Percentiles rank a stretch among this genome's conserved stretches.
These are phyloP conservation scores for Sterrhoptilus dennistouni DNA, from an alignment of 2,113 vertebrate species.

Conservation along the genomic window DNA sequence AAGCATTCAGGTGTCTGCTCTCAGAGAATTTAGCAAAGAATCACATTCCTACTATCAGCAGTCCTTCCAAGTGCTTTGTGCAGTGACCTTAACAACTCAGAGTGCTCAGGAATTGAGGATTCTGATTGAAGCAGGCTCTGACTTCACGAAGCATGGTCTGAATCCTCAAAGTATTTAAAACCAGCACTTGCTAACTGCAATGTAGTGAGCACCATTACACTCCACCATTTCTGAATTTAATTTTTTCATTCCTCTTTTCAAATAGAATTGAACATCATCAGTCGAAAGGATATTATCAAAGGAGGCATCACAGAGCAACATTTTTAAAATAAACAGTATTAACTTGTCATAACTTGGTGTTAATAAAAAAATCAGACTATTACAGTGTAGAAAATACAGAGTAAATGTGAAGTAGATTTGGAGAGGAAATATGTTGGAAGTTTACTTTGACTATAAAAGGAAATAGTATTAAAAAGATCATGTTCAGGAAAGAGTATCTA, in stretches of 20 bases:
- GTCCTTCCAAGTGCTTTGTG: constrained; percentile 2
- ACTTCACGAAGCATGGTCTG: neutral
- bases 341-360: neutral
- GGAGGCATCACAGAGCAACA: neutral
- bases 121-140: neutral
- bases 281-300: neutral
- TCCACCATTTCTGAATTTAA: neutral
- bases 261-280: neutral
- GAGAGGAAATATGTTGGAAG: neutral
- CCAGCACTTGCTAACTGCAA: neutral
- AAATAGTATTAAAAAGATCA: neutral
- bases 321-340: neutral
- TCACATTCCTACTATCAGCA: neutral
- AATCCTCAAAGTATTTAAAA: neutral
- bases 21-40: neutral
- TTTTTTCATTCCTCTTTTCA: neutral
- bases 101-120: neutral
- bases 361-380: neutral
- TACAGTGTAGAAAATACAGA: neutral
- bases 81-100: neutral
- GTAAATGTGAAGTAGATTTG: neutral
- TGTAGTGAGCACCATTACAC: neutral
- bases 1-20: constrained; percentile 12
- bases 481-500: neutral
- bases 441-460: neutral